These are phyloP conservation scores for Anneissia japonica DNA, from an alignment of 35 echinoderm and acorn worm species.

Conservation along the genomic window DNA sequence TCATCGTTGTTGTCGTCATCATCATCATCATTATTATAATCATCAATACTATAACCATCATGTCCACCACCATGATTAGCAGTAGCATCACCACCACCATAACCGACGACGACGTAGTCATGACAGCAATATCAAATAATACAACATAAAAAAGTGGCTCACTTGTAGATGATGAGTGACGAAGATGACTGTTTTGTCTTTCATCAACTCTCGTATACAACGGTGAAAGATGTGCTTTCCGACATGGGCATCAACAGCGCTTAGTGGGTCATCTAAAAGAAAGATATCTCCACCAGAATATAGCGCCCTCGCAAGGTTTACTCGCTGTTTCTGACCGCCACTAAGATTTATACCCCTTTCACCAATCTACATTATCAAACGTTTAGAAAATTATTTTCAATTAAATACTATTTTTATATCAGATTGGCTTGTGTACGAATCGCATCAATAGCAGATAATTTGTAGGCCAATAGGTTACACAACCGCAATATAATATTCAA, in stretches of 20 bases:
- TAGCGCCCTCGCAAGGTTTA: conserved; percentile 76
- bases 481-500: too few species aligned
- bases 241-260: conserved; percentile 79
- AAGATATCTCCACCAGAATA: conserved; percentile 81
- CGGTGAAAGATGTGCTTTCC: conserved; percentile 78
- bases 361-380: conserved; percentile 54
- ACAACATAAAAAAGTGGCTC: background rate
- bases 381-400: too few species aligned
- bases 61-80: too few species aligned
- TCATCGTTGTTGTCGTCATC: too few species aligned
- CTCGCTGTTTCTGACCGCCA: conserved; percentile 84
- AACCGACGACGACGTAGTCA: too few species aligned
- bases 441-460: too few species aligned
- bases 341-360: conserved; percentile 87
- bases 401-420: too few species aligned
- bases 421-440: too few species aligned
- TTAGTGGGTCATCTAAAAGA: conserved; percentile 74
- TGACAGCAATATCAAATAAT: background rate
- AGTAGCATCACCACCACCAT: too few species aligned
- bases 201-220: conserved; percentile 49
- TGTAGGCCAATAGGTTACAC: too few species aligned
- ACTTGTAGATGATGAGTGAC: conserved; percentile 86
- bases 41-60: too few species aligned
- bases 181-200: conserved; percentile 61
- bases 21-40: too few species aligned